These are phyloP conservation scores for Tricholauxania praeusta DNA, from an alignment of 2,888 invertebrate species.

Conservation along the genomic window DNA sequence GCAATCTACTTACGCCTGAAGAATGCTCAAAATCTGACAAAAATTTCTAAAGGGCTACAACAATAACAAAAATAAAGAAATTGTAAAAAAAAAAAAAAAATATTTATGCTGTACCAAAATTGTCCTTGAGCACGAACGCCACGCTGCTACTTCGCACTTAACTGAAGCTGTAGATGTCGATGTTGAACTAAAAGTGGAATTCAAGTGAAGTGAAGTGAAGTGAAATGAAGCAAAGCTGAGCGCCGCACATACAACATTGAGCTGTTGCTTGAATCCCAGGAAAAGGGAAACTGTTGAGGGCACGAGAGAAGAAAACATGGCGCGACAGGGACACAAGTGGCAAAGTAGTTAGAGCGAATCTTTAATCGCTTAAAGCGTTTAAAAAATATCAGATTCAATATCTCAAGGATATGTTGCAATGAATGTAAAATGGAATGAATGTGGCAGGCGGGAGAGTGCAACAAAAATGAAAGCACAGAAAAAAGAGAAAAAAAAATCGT, in stretches of 20 bases:
- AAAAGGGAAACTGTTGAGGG: no score
- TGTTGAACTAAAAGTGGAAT: background rate
- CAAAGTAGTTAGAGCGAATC: conserved; percentile 13
- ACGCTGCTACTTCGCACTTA: conserved; percentile 25
- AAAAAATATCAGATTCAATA: conserved; percentile 33
- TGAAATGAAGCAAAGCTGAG: conserved; percentile 3
- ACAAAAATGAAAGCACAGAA: background rate
- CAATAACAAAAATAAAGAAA: background rate
- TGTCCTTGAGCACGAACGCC: conserved; percentile 35
- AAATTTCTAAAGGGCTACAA: conserved; percentile 2
- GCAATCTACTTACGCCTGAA: conserved; percentile 21
- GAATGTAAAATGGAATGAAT: background rate
- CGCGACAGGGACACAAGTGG: background rate
- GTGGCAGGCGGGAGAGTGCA: conserved; percentile 7
- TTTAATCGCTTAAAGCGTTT: conserved; percentile 34
- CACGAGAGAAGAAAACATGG: background rate
- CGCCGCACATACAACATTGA: no score
- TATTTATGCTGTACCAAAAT: conserved; percentile 20
- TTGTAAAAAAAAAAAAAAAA: background rate
- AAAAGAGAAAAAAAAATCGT: background rate
- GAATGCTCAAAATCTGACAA: conserved; percentile 21
- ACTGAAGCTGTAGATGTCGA: conserved; percentile 6
- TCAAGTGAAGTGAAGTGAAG: conserved; percentile 13
- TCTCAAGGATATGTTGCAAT: conserved; percentile 30
- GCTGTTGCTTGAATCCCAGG: no score